Conservation (phyloP, 2,888 invertebrate species). For the Lasioglossum zephyrum region DNA sequence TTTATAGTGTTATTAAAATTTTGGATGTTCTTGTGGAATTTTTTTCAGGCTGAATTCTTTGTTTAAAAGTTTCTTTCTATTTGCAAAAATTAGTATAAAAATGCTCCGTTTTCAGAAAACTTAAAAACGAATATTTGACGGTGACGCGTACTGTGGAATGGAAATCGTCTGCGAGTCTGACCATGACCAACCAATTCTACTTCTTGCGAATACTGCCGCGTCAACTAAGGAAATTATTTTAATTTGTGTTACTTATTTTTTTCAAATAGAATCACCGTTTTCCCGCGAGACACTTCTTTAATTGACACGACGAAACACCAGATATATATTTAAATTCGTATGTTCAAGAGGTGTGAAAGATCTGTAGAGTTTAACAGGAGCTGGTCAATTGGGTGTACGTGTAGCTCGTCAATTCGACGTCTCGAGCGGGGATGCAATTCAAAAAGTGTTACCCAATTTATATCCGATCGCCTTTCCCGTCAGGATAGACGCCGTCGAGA, state of each 20-base stretch:
- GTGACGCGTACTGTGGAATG: neutral
- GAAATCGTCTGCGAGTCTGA: neutral
- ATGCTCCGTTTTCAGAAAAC: neutral
- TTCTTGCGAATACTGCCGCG: neutral
- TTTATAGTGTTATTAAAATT: neutral
- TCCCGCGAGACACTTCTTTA: neutral
- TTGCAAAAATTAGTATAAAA: neutral
- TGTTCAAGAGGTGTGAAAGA: neutral
- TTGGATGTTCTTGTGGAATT: neutral
- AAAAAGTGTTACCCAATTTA: conserved; percentile 50
- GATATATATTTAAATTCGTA: neutral
- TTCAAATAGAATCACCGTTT: too few relatives aligned
- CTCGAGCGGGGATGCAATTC: neutral
- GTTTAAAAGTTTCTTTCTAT: neutral
- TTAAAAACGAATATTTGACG: neutral
- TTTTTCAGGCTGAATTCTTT: neutral
- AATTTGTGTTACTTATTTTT: neutral
- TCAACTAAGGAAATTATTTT: neutral
- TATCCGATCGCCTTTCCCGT: conserved; percentile 25
- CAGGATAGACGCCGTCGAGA: conserved; percentile 47
- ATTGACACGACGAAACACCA: neutral
- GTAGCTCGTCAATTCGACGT: neutral
- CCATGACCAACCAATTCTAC: neutral
- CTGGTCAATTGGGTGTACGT: neutral
- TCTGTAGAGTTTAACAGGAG: neutral